Evolutionary conservation across 1,140 invertebrate species (phyloP).

Genomic region (Diorhabda carinulata): DNA sequence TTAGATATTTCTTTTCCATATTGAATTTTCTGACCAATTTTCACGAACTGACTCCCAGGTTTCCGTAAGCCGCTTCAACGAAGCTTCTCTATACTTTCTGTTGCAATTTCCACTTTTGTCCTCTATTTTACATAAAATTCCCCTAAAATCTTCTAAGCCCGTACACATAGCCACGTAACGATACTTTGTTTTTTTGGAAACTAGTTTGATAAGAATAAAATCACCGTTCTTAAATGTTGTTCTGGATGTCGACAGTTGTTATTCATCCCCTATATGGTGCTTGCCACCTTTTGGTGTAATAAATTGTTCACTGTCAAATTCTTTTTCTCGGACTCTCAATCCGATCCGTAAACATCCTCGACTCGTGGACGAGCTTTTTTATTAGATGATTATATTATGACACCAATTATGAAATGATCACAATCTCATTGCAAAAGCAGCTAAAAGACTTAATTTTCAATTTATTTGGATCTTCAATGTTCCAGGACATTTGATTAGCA

Average conservation of each 20-base stretch:
- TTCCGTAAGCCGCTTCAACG: too few relatives aligned
- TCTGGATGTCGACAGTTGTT: neutral
- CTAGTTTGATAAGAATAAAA: neutral
- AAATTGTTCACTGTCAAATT: neutral
- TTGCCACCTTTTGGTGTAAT: slow-evolving; percentile 1
- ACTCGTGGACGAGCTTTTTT: neutral
- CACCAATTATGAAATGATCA: neutral
- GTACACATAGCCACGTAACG: neutral
- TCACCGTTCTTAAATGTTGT: neutral
- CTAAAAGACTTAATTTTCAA: neutral
- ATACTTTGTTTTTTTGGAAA: neutral
- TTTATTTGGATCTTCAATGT: neutral
- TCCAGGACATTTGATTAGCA: neutral
- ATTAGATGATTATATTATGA: neutral
- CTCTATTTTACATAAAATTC: too few relatives aligned
- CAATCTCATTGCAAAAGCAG: slow-evolving; percentile 1
- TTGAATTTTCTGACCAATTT: too few relatives aligned
- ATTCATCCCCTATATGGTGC: neutral
- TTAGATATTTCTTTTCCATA: too few relatives aligned
- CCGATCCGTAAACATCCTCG: neutral
- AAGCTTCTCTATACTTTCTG: too few relatives aligned
- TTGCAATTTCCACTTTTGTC: too few relatives aligned
- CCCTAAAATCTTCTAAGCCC: too few relatives aligned
- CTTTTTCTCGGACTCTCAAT: neutral
- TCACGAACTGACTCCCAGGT: too few relatives aligned